These are phyloP conservation scores for Anagyrus pseudococci DNA, from an alignment of 2,888 invertebrate genomes.

Conservation along the genomic window DNA sequence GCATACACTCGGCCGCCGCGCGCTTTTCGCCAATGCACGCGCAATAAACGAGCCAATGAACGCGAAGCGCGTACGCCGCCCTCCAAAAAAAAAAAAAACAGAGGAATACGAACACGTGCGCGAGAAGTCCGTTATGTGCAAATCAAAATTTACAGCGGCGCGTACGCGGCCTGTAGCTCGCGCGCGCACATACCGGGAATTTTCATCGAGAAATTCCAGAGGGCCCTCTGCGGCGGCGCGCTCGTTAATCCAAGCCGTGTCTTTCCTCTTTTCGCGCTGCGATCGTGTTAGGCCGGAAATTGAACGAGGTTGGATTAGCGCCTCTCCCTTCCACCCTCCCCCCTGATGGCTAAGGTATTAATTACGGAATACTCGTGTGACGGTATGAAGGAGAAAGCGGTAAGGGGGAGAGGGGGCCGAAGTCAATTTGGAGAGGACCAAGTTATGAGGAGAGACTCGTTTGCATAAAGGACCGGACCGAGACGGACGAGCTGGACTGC, in stretches of 20 bases:
- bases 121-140: neutral
- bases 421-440: slow-evolving; percentile 52
- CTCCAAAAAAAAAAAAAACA: neutral
- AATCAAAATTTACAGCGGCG: slow-evolving; percentile 25
- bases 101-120: neutral
- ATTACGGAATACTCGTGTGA: slow-evolving; percentile 46
- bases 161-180: neutral
- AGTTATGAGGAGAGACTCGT: slow-evolving; percentile 41
- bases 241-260: slow-evolving; percentile 42
- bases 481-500: neutral
- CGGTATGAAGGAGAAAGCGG: neutral
- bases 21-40: neutral
- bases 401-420: neutral
- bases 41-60: neutral
- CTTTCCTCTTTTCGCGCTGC: slow-evolving; percentile 16
- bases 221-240: slow-evolving; percentile 44
- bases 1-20: too few relatives aligned
- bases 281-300: slow-evolving; percentile 13
- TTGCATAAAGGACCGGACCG: slow-evolving; percentile 53
- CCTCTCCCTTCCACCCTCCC: slow-evolving; percentile 17
- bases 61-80: neutral
- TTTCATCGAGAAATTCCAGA: slow-evolving; percentile 13
- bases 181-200: slow-evolving; percentile 2
- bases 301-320: slow-evolving; percentile 33
- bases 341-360: too few relatives aligned